Conservation (phyloP, 1,140 invertebrate species). For the Brachionus angularis region DNA sequence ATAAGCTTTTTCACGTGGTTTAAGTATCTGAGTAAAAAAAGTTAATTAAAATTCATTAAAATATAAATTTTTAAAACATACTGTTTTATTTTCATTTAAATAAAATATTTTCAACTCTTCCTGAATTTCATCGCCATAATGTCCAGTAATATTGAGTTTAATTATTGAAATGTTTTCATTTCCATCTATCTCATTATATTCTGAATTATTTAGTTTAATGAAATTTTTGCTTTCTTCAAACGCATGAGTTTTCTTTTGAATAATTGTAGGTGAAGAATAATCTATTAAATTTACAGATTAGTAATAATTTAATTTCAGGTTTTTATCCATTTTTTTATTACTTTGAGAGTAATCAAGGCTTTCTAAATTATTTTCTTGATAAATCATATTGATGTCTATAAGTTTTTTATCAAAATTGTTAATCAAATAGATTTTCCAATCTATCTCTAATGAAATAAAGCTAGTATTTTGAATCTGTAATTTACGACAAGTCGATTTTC, state of each 20-base stretch:
- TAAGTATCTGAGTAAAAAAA: not conserved
- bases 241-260: no score
- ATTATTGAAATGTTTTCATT: not conserved
- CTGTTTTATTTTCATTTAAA: not conserved
- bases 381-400: conserved; percentile 3
- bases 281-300: no score
- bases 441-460: not conserved
- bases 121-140: not conserved
- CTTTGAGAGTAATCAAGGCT: no score
- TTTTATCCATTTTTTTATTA: no score
- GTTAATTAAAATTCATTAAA: not conserved
- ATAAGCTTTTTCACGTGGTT: not conserved
- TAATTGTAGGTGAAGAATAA: no score
- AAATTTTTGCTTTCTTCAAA: no score
- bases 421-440: conserved; percentile 22
- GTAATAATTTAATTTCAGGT: no score
- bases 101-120: not conserved
- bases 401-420: conserved; percentile 6
- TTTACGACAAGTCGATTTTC: not conserved
- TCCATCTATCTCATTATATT: no score
- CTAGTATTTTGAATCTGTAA: conserved; percentile 24
- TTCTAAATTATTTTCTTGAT: not conserved
- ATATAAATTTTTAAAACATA: not conserved
- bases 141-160: conserved; percentile 8
- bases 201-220: no score